Percentiles rank a stretch among this genome's conserved stretches.
Conservation (phyloP, 2,797 vertebrate species). For the Enteromius argenteus region DNA sequence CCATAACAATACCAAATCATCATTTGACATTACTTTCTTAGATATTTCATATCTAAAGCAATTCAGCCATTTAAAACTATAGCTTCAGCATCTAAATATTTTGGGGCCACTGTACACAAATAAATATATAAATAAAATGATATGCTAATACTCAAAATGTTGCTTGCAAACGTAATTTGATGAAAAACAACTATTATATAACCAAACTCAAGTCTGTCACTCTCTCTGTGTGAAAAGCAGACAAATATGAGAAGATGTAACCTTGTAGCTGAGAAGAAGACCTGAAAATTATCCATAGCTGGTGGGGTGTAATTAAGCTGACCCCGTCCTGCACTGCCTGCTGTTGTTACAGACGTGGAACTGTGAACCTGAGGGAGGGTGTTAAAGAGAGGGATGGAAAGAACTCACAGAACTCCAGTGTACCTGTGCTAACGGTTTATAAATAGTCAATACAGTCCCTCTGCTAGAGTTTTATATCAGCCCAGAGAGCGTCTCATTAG, state of each 20-base stretch:
- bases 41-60: background rate
- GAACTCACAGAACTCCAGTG: background rate
- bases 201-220: background rate
- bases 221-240: background rate
- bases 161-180: background rate
- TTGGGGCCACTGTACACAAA: background rate
- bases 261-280: constrained; percentile 9
- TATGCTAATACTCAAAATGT: background rate
- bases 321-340: constrained; percentile 14
- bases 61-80: background rate
- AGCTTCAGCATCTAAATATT: background rate
- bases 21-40: background rate
- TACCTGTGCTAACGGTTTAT: constrained; percentile 16
- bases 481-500: constrained; percentile 30
- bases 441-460: constrained; percentile 32
- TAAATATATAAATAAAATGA: background rate
- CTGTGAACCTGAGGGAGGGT: background rate
- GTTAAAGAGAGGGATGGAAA: background rate
- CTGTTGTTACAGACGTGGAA: background rate
- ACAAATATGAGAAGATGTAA: background rate
- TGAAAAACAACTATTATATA: background rate
- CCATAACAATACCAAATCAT: background rate
- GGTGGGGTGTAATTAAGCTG: constrained; percentile 11
- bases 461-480: constrained; percentile 39
- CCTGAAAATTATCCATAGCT: constrained; percentile 7